Percentiles rank a stretch among this genome's conserved stretches.
Conservation (phyloP, 2,113 vertebrate species). For the Elephantulus edwardii region DNA sequence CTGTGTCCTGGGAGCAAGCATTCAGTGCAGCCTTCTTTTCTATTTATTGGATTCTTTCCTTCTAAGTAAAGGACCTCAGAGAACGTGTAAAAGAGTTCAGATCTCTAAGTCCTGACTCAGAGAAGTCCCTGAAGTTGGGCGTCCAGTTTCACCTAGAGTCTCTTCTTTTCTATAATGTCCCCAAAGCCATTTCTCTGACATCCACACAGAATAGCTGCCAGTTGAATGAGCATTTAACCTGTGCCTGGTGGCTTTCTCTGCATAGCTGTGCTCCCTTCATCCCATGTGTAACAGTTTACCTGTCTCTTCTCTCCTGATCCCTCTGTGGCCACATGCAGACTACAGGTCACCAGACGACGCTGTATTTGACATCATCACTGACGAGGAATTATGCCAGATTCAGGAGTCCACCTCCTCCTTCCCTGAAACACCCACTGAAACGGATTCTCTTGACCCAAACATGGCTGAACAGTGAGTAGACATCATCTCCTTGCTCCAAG, state of each 20-base stretch:
- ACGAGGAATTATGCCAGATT: conserved; percentile 92
- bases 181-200: background rate
- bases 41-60: background rate
- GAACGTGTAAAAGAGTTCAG: background rate
- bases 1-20: background rate
- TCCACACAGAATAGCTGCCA: background rate
- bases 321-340: conserved; percentile 69
- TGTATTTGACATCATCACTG: conserved; percentile 95
- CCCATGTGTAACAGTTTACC: background rate
- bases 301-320: conserved; percentile 44
- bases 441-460: conserved; percentile 82
- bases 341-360: conserved; percentile 87
- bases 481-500: background rate
- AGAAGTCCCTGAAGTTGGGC: background rate
- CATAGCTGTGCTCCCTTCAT: rapidly evolving
- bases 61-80: background rate
- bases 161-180: background rate
- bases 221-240: background rate
- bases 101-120: background rate
- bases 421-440: conserved; percentile 84
- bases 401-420: conserved; percentile 86
- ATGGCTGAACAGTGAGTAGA: conserved; percentile 90
- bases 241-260: rapidly evolving
- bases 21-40: background rate
- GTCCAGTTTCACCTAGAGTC: background rate